Evolutionary conservation across 2,113 vertebrate species (phyloP).

Genomic region (Glareola pratincola): DNA sequence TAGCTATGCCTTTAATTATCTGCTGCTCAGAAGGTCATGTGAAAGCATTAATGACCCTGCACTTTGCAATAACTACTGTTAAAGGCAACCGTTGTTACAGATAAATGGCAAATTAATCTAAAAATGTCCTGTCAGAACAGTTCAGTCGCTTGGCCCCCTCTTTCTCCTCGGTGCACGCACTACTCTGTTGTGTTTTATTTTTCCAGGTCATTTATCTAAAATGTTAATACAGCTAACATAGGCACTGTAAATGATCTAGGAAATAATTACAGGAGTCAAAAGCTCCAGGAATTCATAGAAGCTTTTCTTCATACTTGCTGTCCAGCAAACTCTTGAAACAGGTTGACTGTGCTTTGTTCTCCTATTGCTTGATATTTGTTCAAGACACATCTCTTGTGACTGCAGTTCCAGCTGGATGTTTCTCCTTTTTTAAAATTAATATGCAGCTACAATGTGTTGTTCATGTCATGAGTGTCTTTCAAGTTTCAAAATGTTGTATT

Average conservation of each 20-base stretch:
- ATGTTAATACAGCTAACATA: neutral
- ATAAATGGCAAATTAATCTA: neutral
- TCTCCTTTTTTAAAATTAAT: neutral
- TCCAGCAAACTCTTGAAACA: neutral
- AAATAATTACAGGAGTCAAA: neutral
- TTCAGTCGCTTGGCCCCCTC: neutral
- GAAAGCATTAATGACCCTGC: neutral
- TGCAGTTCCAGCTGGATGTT: neutral
- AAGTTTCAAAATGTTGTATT: neutral
- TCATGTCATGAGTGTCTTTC: neutral
- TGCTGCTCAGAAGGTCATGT: neutral
- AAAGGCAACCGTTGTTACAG: neutral
- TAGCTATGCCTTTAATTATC: neutral
- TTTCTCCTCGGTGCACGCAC: neutral
- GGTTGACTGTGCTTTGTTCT: neutral
- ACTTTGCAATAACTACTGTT: neutral
- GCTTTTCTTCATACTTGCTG: neutral
- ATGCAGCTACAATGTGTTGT: neutral
- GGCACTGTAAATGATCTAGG: neutral
- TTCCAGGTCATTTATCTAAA: constrained; percentile 3
- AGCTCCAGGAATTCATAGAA: neutral
- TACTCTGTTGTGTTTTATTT: neutral
- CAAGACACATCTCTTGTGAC: neutral
- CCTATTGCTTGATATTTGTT: neutral
- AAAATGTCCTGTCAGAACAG: neutral